These are phyloP conservation scores for Alentia gelatinosa DNA, from an alignment of 2,888 invertebrate genomes.

Conservation along the genomic window DNA sequence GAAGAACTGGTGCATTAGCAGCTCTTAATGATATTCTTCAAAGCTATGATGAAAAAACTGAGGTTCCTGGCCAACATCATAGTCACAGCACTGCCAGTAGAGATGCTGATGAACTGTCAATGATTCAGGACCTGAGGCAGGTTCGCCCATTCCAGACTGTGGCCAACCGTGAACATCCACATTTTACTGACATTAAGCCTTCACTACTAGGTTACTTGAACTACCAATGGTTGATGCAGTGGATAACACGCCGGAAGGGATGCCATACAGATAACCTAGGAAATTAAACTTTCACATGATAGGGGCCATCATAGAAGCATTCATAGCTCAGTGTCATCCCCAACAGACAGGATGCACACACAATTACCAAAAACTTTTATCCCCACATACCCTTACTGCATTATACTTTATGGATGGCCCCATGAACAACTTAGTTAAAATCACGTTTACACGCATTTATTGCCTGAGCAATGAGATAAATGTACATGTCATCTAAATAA, in stretches of 20 bases:
- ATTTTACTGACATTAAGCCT: neutral
- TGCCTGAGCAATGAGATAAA: neutral
- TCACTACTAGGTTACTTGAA: conserved; percentile 25
- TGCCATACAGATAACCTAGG: neutral
- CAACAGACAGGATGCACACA: too few species aligned
- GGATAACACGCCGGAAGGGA: neutral
- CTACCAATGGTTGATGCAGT: neutral
- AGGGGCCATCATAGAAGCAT: too few species aligned
- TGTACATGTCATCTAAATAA: neutral
- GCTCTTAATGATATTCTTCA: neutral
- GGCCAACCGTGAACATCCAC: neutral
- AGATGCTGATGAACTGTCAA: neutral
- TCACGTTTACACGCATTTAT: neutral
- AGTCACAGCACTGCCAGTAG: neutral
- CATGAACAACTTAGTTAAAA: neutral
- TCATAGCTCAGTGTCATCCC: too few species aligned
- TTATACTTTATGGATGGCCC: too few species aligned
- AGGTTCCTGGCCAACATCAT: neutral
- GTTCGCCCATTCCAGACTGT: neutral
- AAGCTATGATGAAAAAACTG: neutral
- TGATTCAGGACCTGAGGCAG: neutral
- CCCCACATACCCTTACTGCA: too few species aligned
- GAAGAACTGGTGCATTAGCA: conserved; percentile 30
- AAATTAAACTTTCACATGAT: conserved; percentile 13
- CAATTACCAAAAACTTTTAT: too few species aligned